Base-by-base conservation (phyloP, 1,140 invertebrate genomes). In the Danaus melanippus region DNA sequence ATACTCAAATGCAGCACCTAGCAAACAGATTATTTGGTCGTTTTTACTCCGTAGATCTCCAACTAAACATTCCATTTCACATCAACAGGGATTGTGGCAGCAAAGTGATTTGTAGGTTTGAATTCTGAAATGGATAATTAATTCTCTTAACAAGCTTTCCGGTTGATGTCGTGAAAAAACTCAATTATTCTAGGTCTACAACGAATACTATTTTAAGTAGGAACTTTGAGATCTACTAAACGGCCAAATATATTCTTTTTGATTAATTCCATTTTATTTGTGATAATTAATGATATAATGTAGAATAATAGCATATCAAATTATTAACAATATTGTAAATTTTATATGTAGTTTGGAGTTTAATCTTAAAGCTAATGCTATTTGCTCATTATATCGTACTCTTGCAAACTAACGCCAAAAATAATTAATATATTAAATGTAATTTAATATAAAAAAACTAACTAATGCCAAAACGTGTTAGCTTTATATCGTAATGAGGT, bases 1-100 rank as follows among this genome's bases (percentile, higher is more conserved):
- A 92, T 99, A 57, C 92, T 98, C 83, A 89, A 89, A 61, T 87
- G 91, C 66, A 90, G 91, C 62, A 86, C 86, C 80, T 88, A 88
- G 82, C 86, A 82, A 69, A 67, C 69, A 60, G 77, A 86, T 50
- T 87, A 84, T 76, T 78, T 84, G 76, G 80, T 87, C 79, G 79
- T 87, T 72, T 86, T 82, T 53, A 74, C 74, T 4, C 74, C 79
- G 62, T 79, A 82, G 74, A 71, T 77, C 69, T 71, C 64, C 10
- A 54, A 51, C 39, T 53, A 10, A 42, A 46, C 43, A 44, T 44
- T 39, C 12, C 45, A 53, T 11, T 47, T 53, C 21, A 32, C 21
- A 32, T 32, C 21, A 5, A 32, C 21, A 32, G 6, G 21, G 21
- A 32, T 32, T 32, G 21, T 32, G 21, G 21, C 6, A 32, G 21